These are phyloP conservation scores for Drosophila willistoni DNA, from an alignment of 1,140 invertebrate genomes.

Conservation along the genomic window DNA sequence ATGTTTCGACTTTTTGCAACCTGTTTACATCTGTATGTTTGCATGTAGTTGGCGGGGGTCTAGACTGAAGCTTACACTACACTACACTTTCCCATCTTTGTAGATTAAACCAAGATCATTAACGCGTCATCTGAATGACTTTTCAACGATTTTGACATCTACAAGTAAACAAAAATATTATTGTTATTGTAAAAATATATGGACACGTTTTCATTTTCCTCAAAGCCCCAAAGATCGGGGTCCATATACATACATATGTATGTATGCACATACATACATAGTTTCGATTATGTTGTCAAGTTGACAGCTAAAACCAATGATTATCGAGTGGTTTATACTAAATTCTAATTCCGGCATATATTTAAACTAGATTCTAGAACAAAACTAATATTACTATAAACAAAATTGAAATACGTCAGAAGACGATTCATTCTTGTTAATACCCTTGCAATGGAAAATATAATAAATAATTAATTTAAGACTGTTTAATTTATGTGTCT, in stretches of 20 bases:
- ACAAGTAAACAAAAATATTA: slow-evolving; percentile 71
- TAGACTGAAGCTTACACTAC: slow-evolving; percentile 4
- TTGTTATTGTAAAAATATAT: slow-evolving; percentile 47
- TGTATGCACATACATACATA: too few relatives aligned
- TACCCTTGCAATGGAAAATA: too few relatives aligned
- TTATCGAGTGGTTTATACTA: not conserved
- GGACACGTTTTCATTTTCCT: not conserved
- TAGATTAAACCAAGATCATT: slow-evolving; percentile 28
- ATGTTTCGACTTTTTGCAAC: not conserved
- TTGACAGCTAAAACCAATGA: not conserved
- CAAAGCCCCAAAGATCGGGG: too few relatives aligned
- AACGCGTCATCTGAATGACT: slow-evolving; percentile 14
- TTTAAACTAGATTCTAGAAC: too few relatives aligned
- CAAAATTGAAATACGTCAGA: too few relatives aligned
- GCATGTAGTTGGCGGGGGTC: not conserved
- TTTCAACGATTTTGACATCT: slow-evolving; percentile 9
- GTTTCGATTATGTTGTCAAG: not conserved
- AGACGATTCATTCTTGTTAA: too few relatives aligned
- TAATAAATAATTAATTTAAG: too few relatives aligned
- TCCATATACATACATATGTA: not conserved
- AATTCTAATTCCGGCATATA: slow-evolving; percentile 1
- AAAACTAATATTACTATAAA: too few relatives aligned
- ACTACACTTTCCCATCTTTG: not conserved
- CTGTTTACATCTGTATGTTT: not conserved
- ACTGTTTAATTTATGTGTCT: too few relatives aligned